phyloP scores from a whole-genome alignment of 2,888 invertebrate species.

The Carterocephalus palaemon region DNA sequence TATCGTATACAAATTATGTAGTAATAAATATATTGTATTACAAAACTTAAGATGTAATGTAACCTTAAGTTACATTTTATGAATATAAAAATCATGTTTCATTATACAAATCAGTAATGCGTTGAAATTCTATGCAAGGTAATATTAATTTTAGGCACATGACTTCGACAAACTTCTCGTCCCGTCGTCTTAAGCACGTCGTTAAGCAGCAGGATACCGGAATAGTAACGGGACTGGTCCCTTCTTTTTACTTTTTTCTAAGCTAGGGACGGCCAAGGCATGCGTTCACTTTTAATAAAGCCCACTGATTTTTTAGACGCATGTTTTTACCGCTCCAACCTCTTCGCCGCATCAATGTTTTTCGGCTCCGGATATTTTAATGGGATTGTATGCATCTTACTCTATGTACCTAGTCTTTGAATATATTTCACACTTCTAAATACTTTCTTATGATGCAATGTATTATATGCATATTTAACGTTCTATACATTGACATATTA shows the following conservation, averaged over 20 bases:
- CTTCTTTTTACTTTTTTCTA: conserved; percentile 63
- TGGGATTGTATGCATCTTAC: too few relatives aligned
- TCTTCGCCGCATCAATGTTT: neutral
- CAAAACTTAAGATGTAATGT: too few relatives aligned
- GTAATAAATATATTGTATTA: too few relatives aligned
- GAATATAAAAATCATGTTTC: too few relatives aligned
- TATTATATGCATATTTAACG: too few relatives aligned
- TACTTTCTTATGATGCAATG: too few relatives aligned
- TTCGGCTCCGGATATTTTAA: conserved; percentile 1
- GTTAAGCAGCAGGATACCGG: conserved; percentile 53
- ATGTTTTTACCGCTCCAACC: conserved; percentile 23
- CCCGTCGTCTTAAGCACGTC: conserved; percentile 31
- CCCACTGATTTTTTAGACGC: conserved; percentile 37
- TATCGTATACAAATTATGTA: too few relatives aligned
- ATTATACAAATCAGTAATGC: too few relatives aligned
- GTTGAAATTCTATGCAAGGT: neutral
- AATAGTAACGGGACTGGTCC: conserved; percentile 65
- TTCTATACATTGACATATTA: too few relatives aligned
- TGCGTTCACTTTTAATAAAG: conserved; percentile 73
- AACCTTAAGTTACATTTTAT: too few relatives aligned
- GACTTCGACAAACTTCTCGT: conserved; percentile 29
- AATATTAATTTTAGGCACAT: conserved; percentile 1
- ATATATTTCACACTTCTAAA: too few relatives aligned
- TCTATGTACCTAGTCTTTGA: too few relatives aligned
- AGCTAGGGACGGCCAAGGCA: conserved; percentile 49